phyloP scores from a whole-genome alignment of 2,113 vertebrate species.

The Phylloscopus trochiloides region DNA sequence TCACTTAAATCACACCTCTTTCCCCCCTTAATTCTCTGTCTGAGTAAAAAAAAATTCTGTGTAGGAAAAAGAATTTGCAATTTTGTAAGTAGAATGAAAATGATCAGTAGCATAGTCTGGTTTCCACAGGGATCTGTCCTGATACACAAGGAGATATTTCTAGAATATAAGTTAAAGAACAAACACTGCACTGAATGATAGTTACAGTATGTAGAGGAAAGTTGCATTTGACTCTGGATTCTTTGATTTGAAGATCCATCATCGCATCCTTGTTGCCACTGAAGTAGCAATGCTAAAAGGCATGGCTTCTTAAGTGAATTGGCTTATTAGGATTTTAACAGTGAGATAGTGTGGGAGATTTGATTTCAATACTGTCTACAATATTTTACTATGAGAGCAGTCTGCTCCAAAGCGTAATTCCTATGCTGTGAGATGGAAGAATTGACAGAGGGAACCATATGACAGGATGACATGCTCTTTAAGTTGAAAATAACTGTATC shows the following conservation, averaged over 20 bases:
- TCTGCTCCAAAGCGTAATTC: background rate
- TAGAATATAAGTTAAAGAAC: background rate
- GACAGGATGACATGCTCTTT: background rate
- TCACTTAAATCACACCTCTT: background rate
- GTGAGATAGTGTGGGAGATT: background rate
- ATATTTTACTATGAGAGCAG: background rate
- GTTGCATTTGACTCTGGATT: background rate
- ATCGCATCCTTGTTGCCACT: background rate
- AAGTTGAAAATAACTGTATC: background rate
- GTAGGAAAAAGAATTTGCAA: background rate
- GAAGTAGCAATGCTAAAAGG: background rate
- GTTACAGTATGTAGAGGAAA: background rate
- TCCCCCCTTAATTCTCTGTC: accelerated
- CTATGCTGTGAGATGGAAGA: background rate
- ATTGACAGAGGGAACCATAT: background rate
- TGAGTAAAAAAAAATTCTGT: background rate
- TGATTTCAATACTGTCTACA: background rate
- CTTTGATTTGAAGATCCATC: background rate
- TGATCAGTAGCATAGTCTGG: background rate
- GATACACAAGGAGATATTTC: background rate
- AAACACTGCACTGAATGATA: background rate
- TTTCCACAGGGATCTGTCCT: background rate
- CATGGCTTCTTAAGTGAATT: background rate
- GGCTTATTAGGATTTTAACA: background rate
- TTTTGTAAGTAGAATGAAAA: background rate